A percentile compares a stretch with the other conserved stretches of the same genome.
Conservation (phyloP, 2,797 vertebrate species). For the Heteromormyrus szaboi region DNA sequence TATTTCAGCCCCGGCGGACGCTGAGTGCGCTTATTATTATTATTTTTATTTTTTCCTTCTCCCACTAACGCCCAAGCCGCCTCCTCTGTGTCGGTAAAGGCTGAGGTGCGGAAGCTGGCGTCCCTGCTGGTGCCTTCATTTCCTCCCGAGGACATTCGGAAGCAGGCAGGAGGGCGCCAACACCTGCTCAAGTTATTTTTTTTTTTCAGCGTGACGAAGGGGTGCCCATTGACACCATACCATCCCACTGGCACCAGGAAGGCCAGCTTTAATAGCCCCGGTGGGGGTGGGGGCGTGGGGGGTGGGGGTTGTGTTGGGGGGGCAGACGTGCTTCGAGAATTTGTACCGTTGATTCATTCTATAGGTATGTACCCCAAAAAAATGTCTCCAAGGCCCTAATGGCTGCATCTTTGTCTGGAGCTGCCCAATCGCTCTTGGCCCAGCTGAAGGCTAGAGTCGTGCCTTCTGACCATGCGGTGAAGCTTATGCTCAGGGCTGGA, state of each 20-base stretch:
- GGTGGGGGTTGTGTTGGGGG: not conserved
- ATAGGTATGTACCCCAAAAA: constrained; percentile 39
- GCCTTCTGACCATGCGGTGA: not conserved
- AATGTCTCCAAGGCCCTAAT: not conserved
- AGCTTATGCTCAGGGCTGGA: not conserved
- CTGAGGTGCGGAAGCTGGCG: constrained; percentile 35
- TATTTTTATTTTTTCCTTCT: not conserved
- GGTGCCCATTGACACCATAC: constrained; percentile 44
- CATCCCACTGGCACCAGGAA: constrained; percentile 43
- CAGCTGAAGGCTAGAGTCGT: not conserved
- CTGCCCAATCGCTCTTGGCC: not conserved
- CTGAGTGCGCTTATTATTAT: constrained; percentile 15
- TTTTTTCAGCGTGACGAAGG: constrained; percentile 40
- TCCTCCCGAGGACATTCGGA: constrained; percentile 29
- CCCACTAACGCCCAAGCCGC: constrained; percentile 26
- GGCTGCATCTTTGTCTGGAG: not conserved
- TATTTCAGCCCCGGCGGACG: constrained; percentile 14
- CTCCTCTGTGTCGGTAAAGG: constrained; percentile 37
- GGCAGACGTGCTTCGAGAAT: constrained; percentile 50
- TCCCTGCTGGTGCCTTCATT: constrained; percentile 38
- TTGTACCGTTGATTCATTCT: constrained; percentile 49
- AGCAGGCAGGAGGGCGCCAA: constrained; percentile 34
- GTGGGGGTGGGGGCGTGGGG: constrained; percentile 34
- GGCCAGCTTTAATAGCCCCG: constrained; percentile 53
- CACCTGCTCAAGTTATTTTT: constrained; percentile 42